Evolutionary conservation across 2,113 vertebrate species (phyloP).

Genomic region (Bambusicola thoracicus): DNA sequence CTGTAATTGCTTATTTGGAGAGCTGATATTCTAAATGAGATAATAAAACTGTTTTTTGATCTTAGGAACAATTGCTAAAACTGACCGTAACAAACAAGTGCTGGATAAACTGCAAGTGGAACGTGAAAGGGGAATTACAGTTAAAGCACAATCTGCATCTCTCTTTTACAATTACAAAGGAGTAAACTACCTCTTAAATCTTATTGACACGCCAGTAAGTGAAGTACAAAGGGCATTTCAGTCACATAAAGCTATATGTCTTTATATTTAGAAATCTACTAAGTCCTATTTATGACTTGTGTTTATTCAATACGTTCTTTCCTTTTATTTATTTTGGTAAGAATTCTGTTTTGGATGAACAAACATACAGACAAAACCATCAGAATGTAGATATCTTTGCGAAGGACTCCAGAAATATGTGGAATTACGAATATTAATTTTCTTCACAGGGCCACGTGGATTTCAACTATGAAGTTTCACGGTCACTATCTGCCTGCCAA

Average conservation of each 20-base stretch:
- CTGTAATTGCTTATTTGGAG: not conserved
- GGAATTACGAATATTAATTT: not conserved
- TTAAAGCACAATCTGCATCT: constrained; percentile 98
- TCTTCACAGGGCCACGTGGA: constrained; percentile 91
- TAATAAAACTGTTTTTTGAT: not conserved
- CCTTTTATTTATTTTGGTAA: not conserved
- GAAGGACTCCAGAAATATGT: not conserved
- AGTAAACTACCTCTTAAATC: constrained; percentile 91
- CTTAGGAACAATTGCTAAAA: constrained; percentile 92
- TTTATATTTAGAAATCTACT: not conserved
- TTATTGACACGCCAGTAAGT: constrained; percentile 96
- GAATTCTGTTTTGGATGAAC: not conserved
- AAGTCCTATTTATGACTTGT: not conserved
- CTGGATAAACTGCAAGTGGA: constrained; percentile 98
- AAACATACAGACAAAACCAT: not conserved
- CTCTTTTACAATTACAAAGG: constrained; percentile 86
- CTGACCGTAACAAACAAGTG: constrained; percentile 91
- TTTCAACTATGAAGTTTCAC: constrained; percentile 97
- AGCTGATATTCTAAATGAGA: not conserved
- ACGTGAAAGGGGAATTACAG: constrained; percentile 95
- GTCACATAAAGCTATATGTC: not conserved
- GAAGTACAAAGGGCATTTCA: not conserved
- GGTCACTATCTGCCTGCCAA: constrained; percentile 95
- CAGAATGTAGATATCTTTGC: not conserved
- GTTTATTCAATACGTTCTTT: not conserved